Percentiles rank a stretch among this genome's conserved stretches.
Conservation (phyloP, 2,888 invertebrate genomes). For the Lasioglossum calceatum region DNA sequence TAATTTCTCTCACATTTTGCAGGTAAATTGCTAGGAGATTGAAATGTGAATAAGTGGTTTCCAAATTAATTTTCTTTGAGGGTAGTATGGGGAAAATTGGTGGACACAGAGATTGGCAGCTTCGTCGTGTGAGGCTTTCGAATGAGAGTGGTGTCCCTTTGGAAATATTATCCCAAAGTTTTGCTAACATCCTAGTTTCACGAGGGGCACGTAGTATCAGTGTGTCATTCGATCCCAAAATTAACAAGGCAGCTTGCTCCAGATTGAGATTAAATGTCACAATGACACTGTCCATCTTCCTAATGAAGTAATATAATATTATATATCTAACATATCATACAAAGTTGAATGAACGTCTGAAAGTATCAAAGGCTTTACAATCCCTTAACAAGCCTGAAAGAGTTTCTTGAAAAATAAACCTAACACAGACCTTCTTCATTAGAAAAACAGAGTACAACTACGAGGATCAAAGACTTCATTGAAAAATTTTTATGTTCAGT, state of each 20-base stretch:
- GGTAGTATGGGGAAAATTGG: background rate
- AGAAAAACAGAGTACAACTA: background rate
- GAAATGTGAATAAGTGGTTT: background rate
- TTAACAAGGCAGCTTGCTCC: background rate
- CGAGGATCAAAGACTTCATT: background rate
- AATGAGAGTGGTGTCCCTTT: background rate
- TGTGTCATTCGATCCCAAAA: background rate
- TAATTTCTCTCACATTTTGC: background rate
- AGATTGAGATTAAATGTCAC: background rate
- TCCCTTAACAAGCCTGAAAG: too few species aligned
- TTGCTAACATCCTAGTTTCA: background rate
- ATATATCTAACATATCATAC: background rate
- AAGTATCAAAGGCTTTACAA: background rate
- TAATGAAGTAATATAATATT: background rate
- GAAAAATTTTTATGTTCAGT: background rate
- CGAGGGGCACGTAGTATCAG: background rate
- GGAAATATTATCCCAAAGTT: slow-evolving; percentile 6
- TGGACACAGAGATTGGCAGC: background rate
- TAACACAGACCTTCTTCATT: too few species aligned
- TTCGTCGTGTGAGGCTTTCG: background rate
- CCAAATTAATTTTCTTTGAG: background rate
- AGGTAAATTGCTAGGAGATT: background rate
- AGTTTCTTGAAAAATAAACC: too few species aligned
- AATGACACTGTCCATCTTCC: background rate
- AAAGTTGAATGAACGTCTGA: background rate